phyloP scores from a whole-genome alignment of 2,888 invertebrate genomes.

The Gymnocheta viridis region DNA sequence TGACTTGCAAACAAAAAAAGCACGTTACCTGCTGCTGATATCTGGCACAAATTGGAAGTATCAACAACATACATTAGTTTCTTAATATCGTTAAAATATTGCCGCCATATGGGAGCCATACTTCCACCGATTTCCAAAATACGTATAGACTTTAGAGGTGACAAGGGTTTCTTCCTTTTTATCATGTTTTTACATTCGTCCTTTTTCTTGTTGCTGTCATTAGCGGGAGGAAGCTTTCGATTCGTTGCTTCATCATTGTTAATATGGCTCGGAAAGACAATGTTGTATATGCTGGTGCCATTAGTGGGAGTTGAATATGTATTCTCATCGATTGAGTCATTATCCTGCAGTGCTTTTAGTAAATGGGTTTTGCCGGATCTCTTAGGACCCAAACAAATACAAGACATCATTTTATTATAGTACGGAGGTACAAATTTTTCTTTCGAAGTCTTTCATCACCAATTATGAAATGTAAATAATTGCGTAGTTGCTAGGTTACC shows the following conservation, averaged over 20 bases:
- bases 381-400: conserved; percentile 89
- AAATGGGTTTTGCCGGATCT: conserved; percentile 92
- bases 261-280: conserved; percentile 83
- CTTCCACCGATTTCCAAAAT: conserved; percentile 91
- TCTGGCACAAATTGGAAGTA: conserved; percentile 92
- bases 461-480: conserved; percentile 17
- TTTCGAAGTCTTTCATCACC: not conserved
- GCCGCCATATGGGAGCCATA: conserved; percentile 92
- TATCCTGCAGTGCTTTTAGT: conserved; percentile 88
- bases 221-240: conserved; percentile 23
- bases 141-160: conserved; percentile 78
- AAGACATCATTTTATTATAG: conserved; percentile 76
- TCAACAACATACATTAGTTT: conserved; percentile 92
- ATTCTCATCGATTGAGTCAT: conserved; percentile 88
- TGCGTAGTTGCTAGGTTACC: conserved; percentile 34
- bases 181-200: conserved; percentile 73
- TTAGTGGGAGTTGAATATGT: conserved; percentile 90
- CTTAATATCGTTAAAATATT: conserved; percentile 86
- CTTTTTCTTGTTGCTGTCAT: not conserved
- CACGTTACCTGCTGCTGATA: conserved; percentile 87
- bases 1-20: not conserved
- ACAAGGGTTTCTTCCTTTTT: conserved; percentile 78
- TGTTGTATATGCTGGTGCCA: conserved; percentile 89
- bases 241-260: conserved; percentile 63
- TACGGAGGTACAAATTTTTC: not conserved